Evolutionary conservation across 1,140 invertebrate species (phyloP).

Genomic region (Andricus grossulariae): DNA sequence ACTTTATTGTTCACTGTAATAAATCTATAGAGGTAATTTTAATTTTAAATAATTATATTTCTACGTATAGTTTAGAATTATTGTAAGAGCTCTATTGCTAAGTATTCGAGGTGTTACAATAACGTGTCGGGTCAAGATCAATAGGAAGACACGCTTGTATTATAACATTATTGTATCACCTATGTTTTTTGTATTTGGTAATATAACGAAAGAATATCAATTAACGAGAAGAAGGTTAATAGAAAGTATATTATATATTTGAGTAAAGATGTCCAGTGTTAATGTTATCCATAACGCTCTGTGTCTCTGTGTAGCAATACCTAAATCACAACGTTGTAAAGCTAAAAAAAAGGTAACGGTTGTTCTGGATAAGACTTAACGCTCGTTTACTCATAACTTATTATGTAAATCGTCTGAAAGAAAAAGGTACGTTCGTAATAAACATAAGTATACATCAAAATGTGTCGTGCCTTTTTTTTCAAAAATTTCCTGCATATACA

Average conservation of each 20-base stretch:
- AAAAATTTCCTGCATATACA: not conserved
- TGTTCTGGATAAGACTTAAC: constrained; percentile 71
- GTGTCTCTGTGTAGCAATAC: constrained; percentile 59
- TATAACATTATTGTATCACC: constrained; percentile 71
- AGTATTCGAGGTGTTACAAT: constrained; percentile 64
- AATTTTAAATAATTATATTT: constrained; percentile 74
- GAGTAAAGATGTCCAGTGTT: constrained; percentile 71
- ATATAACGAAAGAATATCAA: constrained; percentile 70
- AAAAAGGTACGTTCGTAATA: constrained; percentile 72
- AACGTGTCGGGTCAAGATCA: constrained; percentile 66
- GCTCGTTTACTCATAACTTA: constrained; percentile 75
- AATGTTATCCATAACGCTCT: constrained; percentile 68
- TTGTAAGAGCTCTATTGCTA: constrained; percentile 64
- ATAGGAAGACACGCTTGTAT: constrained; percentile 68
- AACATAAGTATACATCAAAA: constrained; percentile 73
- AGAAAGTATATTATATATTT: constrained; percentile 74
- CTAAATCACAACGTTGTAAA: constrained; percentile 38
- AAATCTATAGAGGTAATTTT: constrained; percentile 66
- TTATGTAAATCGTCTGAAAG: constrained; percentile 71
- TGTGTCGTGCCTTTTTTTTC: constrained; percentile 36
- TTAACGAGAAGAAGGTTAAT: constrained; percentile 69
- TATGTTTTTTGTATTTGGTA: constrained; percentile 75
- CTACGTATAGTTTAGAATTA: constrained; percentile 67
- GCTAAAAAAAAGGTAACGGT: constrained; percentile 41
- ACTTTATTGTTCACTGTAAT: constrained; percentile 69